Evolutionary conservation across 2,888 invertebrate genomes (phyloP).

Genomic region (Kryphioiulus occultus): DNA sequence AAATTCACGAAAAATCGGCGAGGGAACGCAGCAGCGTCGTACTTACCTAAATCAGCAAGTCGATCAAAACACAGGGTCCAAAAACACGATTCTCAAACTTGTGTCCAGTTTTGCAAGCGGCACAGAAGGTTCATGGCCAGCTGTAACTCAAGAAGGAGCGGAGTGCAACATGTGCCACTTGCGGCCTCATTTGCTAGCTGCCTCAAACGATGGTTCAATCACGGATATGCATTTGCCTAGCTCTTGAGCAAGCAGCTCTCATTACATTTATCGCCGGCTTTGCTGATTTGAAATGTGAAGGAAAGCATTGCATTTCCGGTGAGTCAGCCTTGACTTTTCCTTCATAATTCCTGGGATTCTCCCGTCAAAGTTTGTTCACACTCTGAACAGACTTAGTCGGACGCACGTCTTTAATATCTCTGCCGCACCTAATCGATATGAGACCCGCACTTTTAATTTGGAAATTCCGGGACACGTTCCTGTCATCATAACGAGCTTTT

Average conservation of each 20-base stretch:
- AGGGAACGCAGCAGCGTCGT: background rate
- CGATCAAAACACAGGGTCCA: background rate
- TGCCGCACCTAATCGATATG: background rate
- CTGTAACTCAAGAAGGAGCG: background rate
- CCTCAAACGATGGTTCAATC: background rate
- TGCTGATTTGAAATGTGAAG: background rate
- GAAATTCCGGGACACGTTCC: background rate
- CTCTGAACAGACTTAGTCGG: background rate
- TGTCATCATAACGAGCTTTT: background rate
- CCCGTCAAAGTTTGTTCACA: background rate
- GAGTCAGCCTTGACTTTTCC: slow-evolving; percentile 26
- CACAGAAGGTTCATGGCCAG: background rate
- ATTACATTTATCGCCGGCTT: background rate
- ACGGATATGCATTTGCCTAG: background rate
- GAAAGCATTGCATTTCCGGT: background rate
- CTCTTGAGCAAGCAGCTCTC: background rate
- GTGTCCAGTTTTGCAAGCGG: background rate
- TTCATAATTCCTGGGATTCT: background rate
- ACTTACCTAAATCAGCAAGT: background rate
- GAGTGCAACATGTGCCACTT: background rate
- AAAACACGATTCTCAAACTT: background rate
- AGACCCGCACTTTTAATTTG: background rate
- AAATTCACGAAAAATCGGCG: background rate
- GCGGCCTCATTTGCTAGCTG: background rate
- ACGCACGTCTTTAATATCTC: background rate